Conservation (phyloP, 2,888 invertebrate genomes). For the Mythimna albipuncta region DNA sequence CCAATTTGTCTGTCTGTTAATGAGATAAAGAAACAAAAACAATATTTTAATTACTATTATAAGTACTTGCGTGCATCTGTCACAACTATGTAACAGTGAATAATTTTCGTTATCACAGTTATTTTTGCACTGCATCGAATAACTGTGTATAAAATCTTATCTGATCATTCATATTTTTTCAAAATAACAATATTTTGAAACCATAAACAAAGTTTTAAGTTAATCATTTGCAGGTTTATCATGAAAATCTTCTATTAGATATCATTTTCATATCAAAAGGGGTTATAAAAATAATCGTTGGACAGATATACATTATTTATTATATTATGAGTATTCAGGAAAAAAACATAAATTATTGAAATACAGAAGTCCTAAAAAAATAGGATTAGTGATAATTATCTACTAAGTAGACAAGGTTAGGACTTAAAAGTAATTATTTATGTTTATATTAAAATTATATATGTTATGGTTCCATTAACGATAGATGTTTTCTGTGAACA, state of each 20-base stretch:
- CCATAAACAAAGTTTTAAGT: slow-evolving; percentile 22
- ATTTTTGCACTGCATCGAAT: slow-evolving; percentile 18
- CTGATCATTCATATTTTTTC: slow-evolving; percentile 1
- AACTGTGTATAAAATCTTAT: not conserved
- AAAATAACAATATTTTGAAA: slow-evolving; percentile 3
- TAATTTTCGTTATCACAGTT: slow-evolving; percentile 21
- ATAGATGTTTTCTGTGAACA: not conserved
- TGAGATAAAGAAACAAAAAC: slow-evolving; percentile 54
- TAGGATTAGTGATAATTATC: slow-evolving; percentile 29
- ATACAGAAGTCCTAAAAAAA: slow-evolving; percentile 37
- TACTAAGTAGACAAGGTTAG: slow-evolving; percentile 18
- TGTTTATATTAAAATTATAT: slow-evolving; percentile 5
- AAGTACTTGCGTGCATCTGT: slow-evolving; percentile 24
- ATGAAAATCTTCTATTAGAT: slow-evolving; percentile 43
- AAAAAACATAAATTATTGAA: slow-evolving; percentile 23
- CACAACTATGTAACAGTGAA: slow-evolving; percentile 26
- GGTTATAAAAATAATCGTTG: slow-evolving; percentile 55
- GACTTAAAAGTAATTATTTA: slow-evolving; percentile 17
- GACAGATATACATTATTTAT: slow-evolving; percentile 46
- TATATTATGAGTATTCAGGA: slow-evolving; percentile 31
- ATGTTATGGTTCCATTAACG: not conserved
- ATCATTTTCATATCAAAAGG: slow-evolving; percentile 42
- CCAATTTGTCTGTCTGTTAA: slow-evolving; percentile 53
- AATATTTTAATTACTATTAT: slow-evolving; percentile 35
- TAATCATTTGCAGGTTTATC: slow-evolving; percentile 40